Evolutionary conservation across 2,797 vertebrate genomes (phyloP).

Genomic region (Pangasius djambal): DNA sequence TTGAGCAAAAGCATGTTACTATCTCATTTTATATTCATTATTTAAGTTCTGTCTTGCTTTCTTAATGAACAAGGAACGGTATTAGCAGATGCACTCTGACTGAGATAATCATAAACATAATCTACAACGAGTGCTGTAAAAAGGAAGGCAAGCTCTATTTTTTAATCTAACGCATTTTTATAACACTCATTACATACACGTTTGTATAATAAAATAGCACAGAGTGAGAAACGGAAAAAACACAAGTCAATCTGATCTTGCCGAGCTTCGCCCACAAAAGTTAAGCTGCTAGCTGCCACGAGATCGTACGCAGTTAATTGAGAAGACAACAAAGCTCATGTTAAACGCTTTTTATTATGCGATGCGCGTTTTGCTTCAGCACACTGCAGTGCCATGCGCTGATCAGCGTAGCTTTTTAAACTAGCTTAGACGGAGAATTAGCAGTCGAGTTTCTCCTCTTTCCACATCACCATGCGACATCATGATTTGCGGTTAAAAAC

Average conservation of each 20-base stretch:
- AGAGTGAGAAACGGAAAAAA: neutral
- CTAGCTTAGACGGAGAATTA: neutral
- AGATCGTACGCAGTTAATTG: neutral
- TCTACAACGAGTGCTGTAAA: neutral
- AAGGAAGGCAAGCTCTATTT: neutral
- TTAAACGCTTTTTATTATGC: neutral
- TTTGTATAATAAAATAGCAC: neutral
- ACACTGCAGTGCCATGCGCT: neutral
- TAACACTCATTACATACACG: neutral
- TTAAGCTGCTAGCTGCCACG: neutral
- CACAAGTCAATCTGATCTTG: no score
- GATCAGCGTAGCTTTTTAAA: neutral
- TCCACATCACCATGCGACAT: neutral
- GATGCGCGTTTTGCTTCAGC: neutral
- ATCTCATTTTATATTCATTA: neutral
- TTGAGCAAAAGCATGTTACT: no score
- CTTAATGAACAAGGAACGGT: neutral
- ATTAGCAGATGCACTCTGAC: neutral
- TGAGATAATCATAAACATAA: neutral
- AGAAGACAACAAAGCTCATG: neutral
- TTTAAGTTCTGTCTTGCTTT: neutral
- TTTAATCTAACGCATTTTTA: neutral
- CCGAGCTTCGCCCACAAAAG: neutral
- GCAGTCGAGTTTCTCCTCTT: neutral
- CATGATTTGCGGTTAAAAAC: neutral